phyloP scores from a whole-genome alignment of 1,140 invertebrate species.

The Psilanteris sp. region DNA sequence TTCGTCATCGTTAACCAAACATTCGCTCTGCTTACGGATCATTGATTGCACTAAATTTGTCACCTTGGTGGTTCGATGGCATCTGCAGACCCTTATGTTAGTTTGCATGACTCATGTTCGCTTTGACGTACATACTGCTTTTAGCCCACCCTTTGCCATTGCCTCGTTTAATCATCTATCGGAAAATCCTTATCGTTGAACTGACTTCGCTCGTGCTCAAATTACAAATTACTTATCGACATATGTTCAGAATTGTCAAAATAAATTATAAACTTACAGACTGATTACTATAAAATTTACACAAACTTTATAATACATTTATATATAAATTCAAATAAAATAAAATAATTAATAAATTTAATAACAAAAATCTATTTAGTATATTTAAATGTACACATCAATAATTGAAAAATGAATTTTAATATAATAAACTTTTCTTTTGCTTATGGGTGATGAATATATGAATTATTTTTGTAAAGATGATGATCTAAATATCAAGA shows the following conservation, averaged over 20 bases:
- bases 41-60: conserved; percentile 64
- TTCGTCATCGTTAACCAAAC: conserved; percentile 48
- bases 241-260: conserved; percentile 16
- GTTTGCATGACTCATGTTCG: conserved; percentile 62
- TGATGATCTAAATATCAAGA: too few species aligned
- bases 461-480: too few species aligned
- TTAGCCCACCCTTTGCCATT: conserved; percentile 62
- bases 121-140: conserved; percentile 67
- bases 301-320: neutral
- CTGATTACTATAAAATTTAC: neutral
- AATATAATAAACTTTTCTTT: too few species aligned
- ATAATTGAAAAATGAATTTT: too few species aligned
- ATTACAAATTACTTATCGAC: conserved; percentile 51
- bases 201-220: conserved; percentile 27
- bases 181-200: conserved; percentile 55
- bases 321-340: too few species aligned
- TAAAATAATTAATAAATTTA: too few species aligned
- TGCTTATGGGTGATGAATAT: too few species aligned
- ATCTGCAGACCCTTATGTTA: conserved; percentile 60
- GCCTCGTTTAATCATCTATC: conserved; percentile 69
- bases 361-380: too few species aligned
- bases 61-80: conserved; percentile 54
- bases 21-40: conserved; percentile 56
- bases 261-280: conserved; percentile 10
- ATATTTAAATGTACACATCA: too few species aligned